phyloP scores from a whole-genome alignment of 1,140 invertebrate species.

The Bombyx mandarina region DNA sequence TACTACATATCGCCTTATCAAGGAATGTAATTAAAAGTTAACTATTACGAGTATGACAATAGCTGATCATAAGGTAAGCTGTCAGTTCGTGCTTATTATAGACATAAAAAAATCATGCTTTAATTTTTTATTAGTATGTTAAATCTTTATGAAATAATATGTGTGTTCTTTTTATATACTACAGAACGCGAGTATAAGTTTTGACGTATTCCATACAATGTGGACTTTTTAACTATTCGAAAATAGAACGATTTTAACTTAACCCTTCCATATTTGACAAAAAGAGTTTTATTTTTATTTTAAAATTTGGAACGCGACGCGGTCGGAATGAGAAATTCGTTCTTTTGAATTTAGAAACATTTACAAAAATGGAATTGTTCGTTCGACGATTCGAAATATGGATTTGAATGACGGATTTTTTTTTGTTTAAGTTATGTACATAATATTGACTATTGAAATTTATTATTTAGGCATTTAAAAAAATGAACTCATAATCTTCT shows the following conservation, averaged over 20 bases:
- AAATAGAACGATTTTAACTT: slow-evolving; percentile 71
- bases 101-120: no score
- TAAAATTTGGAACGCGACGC: slow-evolving; percentile 68
- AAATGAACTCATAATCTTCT: no score
- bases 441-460: no score
- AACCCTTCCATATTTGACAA: slow-evolving; percentile 71
- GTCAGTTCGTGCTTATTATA: no score
- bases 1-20: no score
- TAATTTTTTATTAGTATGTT: no score
- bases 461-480: no score
- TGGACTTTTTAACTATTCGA: slow-evolving; percentile 68
- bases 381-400: slow-evolving; percentile 46
- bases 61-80: no score
- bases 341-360: slow-evolving; percentile 65
- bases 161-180: slow-evolving; percentile 28
- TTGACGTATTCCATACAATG: slow-evolving; percentile 71
- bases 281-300: slow-evolving; percentile 55
- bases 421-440: no score
- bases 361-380: slow-evolving; percentile 48
- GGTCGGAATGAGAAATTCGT: slow-evolving; percentile 56
- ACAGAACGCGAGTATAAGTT: slow-evolving; percentile 36
- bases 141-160: background rate
- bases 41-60: no score
- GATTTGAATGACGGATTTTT: slow-evolving; percentile 42
- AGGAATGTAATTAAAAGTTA: no score